Conservation (phyloP, 2,888 invertebrate species). For the Hypomecis atomaria region DNA sequence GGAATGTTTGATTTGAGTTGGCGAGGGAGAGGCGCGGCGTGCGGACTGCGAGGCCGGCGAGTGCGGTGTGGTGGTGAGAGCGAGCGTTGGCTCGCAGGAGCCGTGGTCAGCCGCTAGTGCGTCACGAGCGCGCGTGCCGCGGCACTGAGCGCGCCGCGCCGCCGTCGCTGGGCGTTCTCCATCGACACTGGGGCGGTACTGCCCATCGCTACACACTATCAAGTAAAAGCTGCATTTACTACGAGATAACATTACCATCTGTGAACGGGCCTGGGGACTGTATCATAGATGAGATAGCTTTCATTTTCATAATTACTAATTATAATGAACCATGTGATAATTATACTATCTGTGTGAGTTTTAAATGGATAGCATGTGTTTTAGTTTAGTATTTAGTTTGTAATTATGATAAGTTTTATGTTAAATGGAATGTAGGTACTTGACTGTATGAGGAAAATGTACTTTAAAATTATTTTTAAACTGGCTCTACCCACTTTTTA, state of each 20-base stretch:
- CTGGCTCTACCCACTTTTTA: neutral
- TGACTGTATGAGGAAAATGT: too few species aligned
- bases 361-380: neutral
- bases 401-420: constrained; percentile 3
- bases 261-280: constrained; percentile 53
- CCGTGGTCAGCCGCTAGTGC: constrained; percentile 33
- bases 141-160: constrained; percentile 4
- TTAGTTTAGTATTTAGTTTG: neutral
- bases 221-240: constrained; percentile 72
- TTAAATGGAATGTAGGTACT: too few species aligned
- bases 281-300: constrained; percentile 45
- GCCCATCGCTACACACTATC: constrained; percentile 61
- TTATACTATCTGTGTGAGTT: neutral
- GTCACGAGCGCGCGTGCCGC: constrained; percentile 29
- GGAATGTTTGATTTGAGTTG: constrained; percentile 73
- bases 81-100: constrained; percentile 11
- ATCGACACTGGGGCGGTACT: neutral
- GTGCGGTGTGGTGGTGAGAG: constrained; percentile 48
- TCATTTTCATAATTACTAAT: constrained; percentile 15
- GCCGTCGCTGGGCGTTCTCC: constrained; percentile 35
- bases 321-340: neutral
- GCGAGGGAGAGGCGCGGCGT: constrained; percentile 49
- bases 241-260: constrained; percentile 68
- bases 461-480: too few species aligned
- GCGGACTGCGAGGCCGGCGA: constrained; percentile 60